Conservation (phyloP, 2,113 vertebrate genomes). For the Callaeas wilsoni region DNA sequence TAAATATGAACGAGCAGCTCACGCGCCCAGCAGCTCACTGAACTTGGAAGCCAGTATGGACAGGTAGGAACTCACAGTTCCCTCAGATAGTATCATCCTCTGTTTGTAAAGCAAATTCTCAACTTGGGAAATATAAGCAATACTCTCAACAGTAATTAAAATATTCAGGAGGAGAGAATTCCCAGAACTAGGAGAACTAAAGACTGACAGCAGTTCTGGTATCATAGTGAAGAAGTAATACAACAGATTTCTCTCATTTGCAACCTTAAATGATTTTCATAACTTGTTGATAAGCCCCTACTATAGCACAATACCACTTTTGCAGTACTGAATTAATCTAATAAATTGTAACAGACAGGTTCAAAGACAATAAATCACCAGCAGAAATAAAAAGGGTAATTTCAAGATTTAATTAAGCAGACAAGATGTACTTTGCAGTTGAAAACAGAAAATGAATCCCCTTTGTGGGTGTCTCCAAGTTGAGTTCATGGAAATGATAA, state of each 20-base stretch:
- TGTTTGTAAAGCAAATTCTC: background rate
- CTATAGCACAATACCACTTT: background rate
- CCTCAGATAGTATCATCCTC: background rate
- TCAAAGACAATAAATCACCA: background rate
- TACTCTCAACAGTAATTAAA: background rate
- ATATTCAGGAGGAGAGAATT: background rate
- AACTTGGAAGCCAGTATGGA: background rate
- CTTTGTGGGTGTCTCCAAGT: background rate
- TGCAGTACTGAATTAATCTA: background rate
- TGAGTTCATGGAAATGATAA: background rate
- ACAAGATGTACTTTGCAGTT: background rate
- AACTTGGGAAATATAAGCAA: background rate
- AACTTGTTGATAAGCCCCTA: background rate
- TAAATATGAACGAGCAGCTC: background rate
- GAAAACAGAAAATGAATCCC: background rate
- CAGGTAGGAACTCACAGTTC: background rate
- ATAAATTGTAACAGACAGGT: background rate
- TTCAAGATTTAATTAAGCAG: background rate
- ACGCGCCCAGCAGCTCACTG: background rate
- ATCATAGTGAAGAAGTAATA: background rate
- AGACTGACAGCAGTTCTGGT: background rate
- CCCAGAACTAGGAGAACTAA: background rate
- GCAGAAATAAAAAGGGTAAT: background rate
- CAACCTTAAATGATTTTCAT: background rate
- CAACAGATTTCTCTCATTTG: background rate